A percentile compares a stretch with the other conserved stretches of the same genome.
Evolutionary conservation across 2,888 invertebrate genomes (phyloP).

Genomic region (Drosophila hamatofila): DNA sequence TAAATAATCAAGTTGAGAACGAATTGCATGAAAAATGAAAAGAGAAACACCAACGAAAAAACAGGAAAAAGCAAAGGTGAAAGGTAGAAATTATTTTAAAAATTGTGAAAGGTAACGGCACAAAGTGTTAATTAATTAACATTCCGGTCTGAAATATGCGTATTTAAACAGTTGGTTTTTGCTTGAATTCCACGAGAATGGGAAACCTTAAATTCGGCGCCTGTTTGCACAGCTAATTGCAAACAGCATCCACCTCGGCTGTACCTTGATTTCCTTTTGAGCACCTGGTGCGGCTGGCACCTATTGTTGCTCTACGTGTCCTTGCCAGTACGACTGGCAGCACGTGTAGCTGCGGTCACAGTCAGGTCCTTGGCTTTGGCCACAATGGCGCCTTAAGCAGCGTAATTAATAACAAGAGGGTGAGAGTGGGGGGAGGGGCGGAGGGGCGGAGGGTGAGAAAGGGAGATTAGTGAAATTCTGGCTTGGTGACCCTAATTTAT

Average conservation of each 20-base stretch:
- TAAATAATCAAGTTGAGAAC: conserved; percentile 69
- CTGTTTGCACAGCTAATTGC: conserved; percentile 65
- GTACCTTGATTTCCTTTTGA: not conserved
- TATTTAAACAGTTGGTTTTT: conserved; percentile 37
- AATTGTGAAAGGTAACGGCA: conserved; percentile 28
- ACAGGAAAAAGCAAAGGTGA: conserved; percentile 28
- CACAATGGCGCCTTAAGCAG: conserved; percentile 62
- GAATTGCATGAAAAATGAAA: conserved; percentile 58
- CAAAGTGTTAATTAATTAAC: conserved; percentile 72
- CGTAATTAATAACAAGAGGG: conserved; percentile 67
- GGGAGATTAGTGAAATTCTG: not conserved
- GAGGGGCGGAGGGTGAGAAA: not conserved
- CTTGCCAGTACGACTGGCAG: conserved; percentile 31
- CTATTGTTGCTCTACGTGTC: conserved; percentile 44
- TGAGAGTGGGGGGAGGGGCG: not conserved
- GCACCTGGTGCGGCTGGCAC: conserved; percentile 7
- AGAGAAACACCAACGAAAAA: not conserved
- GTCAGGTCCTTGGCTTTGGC: conserved; percentile 19
- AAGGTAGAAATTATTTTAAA: conserved; percentile 9
- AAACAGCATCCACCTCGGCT: conserved; percentile 8
- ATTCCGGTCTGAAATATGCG: conserved; percentile 46
- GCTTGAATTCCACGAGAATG: conserved; percentile 12
- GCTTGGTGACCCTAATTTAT: conserved; percentile 62
- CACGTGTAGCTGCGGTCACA: conserved; percentile 46
- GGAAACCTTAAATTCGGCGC: conserved; percentile 13